These are phyloP conservation scores for Coreoperca whiteheadi DNA, from an alignment of 2,113 vertebrate genomes.

Conservation along the genomic window DNA sequence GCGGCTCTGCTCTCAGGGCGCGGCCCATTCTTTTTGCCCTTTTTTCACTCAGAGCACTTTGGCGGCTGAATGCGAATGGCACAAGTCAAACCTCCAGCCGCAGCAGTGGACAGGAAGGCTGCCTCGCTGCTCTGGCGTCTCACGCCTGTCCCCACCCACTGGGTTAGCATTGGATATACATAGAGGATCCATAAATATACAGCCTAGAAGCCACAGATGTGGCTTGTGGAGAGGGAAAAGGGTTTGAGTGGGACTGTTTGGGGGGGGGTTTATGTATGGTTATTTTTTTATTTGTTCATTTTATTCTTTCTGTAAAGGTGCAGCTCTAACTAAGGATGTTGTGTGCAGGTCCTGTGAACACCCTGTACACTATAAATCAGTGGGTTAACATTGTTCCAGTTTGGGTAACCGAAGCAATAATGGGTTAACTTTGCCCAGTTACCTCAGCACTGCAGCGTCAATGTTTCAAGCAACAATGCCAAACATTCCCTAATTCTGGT, in stretches of 20 bases:
- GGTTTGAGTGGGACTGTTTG: neutral
- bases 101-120: slow-evolving; percentile 48
- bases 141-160: slow-evolving; percentile 55
- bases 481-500: neutral
- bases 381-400: neutral
- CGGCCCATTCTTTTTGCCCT: slow-evolving; percentile 2
- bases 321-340: neutral
- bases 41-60: slow-evolving; percentile 7
- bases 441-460: too few species aligned
- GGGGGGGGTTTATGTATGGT: neutral
- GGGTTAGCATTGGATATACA: slow-evolving; percentile 57
- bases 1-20: slow-evolving; percentile 40
- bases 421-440: neutral
- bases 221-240: slow-evolving; percentile 31
- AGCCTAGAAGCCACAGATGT: slow-evolving; percentile 25
- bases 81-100: slow-evolving; percentile 43
- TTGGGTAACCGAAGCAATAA: neutral
- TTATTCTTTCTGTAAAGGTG: neutral
- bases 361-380: neutral
- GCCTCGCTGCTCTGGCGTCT: slow-evolving; percentile 14
- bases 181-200: slow-evolving; percentile 63
- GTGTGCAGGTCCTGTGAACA: neutral
- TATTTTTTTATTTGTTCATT: neutral
- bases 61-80: slow-evolving; percentile 17
- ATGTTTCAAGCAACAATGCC: too few species aligned